These are phyloP conservation scores for Achroia grisella DNA, from an alignment of 1,140 invertebrate species.

Conservation along the genomic window DNA sequence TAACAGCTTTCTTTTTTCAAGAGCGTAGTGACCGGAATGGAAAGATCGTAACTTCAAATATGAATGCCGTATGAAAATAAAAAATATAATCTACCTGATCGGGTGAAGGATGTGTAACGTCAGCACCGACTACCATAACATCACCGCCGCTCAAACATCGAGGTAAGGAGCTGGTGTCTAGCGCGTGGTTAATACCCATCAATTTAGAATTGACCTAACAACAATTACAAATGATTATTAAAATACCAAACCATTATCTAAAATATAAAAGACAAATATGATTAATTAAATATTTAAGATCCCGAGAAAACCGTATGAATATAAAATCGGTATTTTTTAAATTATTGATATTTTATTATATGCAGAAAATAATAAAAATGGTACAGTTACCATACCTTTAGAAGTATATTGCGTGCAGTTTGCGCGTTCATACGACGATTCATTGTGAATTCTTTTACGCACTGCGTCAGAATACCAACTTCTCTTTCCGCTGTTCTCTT, in stretches of 20 bases:
- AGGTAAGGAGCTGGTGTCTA: slow-evolving; percentile 42
- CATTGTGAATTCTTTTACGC: slow-evolving; percentile 79
- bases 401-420: slow-evolving; percentile 80
- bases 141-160: slow-evolving; percentile 45
- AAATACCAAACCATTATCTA: too few relatives aligned
- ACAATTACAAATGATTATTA: too few relatives aligned
- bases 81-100: slow-evolving; percentile 66
- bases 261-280: too few relatives aligned
- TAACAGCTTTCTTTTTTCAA: too few relatives aligned
- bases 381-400: slow-evolving; percentile 80
- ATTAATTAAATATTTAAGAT: too few relatives aligned
- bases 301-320: too few relatives aligned
- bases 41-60: too few relatives aligned
- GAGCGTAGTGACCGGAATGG: too few relatives aligned
- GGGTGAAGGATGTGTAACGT: slow-evolving; percentile 90
- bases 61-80: too few relatives aligned
- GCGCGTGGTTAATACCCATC: slow-evolving; percentile 85
- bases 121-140: slow-evolving; percentile 86
- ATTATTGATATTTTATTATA: too few relatives aligned
- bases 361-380: too few relatives aligned
- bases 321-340: too few relatives aligned
- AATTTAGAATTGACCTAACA: slow-evolving; percentile 85
- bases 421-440: slow-evolving; percentile 51
- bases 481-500: slow-evolving; percentile 85
- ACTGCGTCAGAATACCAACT: slow-evolving; percentile 87